These are phyloP conservation scores for Phoxinus dragarum DNA, from an alignment of 2,797 vertebrate species.

Conservation along the genomic window DNA sequence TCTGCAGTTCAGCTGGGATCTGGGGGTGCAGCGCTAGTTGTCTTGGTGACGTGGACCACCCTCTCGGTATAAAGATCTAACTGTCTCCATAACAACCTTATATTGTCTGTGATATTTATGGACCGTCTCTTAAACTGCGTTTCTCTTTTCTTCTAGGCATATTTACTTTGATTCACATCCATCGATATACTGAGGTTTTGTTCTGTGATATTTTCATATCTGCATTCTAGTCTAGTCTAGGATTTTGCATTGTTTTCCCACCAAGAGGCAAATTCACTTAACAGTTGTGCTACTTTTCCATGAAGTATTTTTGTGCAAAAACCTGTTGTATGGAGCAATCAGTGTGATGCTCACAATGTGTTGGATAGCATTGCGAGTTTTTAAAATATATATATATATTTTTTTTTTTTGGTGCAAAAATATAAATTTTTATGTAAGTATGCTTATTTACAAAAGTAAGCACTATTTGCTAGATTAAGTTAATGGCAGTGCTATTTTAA, in stretches of 20 bases:
- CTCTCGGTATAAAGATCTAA: slow-evolving; percentile 56
- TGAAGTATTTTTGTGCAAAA: not conserved
- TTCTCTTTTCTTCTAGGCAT: not conserved
- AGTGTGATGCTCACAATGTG: too few relatives aligned
- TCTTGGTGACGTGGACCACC: slow-evolving; percentile 62
- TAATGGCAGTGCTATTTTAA: too few relatives aligned
- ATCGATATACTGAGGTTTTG: not conserved
- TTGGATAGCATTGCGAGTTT: too few relatives aligned
- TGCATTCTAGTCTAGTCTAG: not conserved
- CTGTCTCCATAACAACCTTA: slow-evolving; percentile 63
- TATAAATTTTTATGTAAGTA: too few relatives aligned
- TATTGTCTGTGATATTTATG: slow-evolving; percentile 59
- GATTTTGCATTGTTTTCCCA: not conserved
- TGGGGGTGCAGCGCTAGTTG: slow-evolving; percentile 53
- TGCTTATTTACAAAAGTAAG: too few relatives aligned
- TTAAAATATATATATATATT: too few relatives aligned
- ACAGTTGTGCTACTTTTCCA: not conserved
- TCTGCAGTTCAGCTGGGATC: slow-evolving; percentile 40
- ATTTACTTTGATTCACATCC: slow-evolving; percentile 7
- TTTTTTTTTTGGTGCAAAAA: too few relatives aligned
- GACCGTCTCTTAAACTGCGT: slow-evolving; percentile 39
- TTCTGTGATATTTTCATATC: not conserved
- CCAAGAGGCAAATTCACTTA: not conserved
- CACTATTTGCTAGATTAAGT: too few relatives aligned
- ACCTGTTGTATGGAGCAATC: not conserved